These are phyloP conservation scores for Drosophila kanapiae DNA, from an alignment of 1,140 invertebrate species.

Conservation along the genomic window DNA sequence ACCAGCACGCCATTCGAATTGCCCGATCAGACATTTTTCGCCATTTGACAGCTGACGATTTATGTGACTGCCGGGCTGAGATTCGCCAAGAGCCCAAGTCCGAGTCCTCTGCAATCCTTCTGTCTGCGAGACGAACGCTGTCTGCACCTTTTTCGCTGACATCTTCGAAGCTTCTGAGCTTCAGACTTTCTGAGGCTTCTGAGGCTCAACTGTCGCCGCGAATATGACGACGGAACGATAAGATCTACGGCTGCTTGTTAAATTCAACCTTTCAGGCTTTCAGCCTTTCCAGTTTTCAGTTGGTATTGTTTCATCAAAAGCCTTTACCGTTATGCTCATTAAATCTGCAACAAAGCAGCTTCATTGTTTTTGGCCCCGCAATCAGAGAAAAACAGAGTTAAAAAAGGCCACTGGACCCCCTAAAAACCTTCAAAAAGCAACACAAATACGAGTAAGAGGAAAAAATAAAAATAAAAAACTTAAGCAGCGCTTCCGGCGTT, in stretches of 20 bases:
- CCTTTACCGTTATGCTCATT: constrained; percentile 83
- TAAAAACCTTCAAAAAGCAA: constrained; percentile 32
- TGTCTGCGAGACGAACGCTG: constrained; percentile 41
- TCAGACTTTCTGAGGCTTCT: constrained; percentile 22
- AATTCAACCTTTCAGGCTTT: constrained; percentile 39
- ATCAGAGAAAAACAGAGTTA: constrained; percentile 54
- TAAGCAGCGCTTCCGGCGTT: constrained; percentile 78
- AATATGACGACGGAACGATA: constrained; percentile 79
- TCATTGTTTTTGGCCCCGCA: constrained; percentile 61
- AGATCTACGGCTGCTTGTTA: constrained; percentile 81
- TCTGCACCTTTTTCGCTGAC: constrained; percentile 47
- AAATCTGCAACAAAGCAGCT: constrained; percentile 70
- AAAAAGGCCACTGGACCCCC: constrained; percentile 49
- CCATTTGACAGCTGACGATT: constrained; percentile 84
- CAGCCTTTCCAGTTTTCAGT: constrained; percentile 37
- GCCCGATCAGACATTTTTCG: constrained; percentile 65
- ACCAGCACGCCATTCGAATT: constrained; percentile 59
- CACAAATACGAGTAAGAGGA: constrained; percentile 16
- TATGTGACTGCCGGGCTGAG: constrained; percentile 70
- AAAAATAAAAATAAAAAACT: constrained; percentile 51
- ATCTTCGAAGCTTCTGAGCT: constrained; percentile 25
- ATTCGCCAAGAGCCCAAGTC: constrained; percentile 1
- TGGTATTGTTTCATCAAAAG: constrained; percentile 82
- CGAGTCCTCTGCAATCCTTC: constrained; percentile 20
- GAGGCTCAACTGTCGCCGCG: constrained; percentile 58